A percentile compares a stretch with the other conserved stretches of the same genome.
Conservation (phyloP, 1,140 invertebrate genomes). For the Psix sp. region DNA sequence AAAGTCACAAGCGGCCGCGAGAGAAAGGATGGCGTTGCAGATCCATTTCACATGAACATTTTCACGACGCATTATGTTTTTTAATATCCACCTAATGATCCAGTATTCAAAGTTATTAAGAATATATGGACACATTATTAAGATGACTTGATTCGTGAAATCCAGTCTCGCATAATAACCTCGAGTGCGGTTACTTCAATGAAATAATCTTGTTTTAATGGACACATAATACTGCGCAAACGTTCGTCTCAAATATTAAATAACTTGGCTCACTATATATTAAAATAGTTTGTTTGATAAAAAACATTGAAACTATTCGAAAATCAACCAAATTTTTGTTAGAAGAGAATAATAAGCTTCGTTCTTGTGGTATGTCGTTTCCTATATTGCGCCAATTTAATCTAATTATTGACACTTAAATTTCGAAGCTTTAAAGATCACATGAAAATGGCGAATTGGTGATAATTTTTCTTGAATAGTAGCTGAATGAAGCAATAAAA, state of each 20-base stretch:
- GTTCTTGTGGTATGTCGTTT: too few species aligned
- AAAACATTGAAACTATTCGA: too few species aligned
- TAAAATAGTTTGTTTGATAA: not conserved
- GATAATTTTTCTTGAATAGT: too few species aligned
- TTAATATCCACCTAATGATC: conserved; percentile 39
- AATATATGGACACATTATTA: conserved; percentile 48
- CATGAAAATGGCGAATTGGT: too few species aligned
- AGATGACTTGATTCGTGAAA: conserved; percentile 43
- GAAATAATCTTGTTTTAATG: conserved; percentile 41
- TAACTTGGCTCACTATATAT: not conserved
- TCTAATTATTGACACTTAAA: too few species aligned
- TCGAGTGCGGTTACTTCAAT: conserved; percentile 42
- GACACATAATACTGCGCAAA: conserved; percentile 34
- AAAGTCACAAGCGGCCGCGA: conserved; percentile 32
- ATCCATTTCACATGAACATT: conserved; percentile 53
- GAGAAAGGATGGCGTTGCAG: conserved; percentile 21
- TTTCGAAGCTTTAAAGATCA: too few species aligned
- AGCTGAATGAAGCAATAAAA: too few species aligned
- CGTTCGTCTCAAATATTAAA: conserved; percentile 29
- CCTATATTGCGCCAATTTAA: too few species aligned
- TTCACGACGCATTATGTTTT: conserved; percentile 43
- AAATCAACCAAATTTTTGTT: too few species aligned
- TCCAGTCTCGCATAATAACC: conserved; percentile 30
- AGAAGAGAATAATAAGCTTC: too few species aligned
- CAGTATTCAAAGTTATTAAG: conserved; percentile 44